Conservation (phyloP, 1,140 invertebrate genomes). For the Dendroctonus valens region DNA sequence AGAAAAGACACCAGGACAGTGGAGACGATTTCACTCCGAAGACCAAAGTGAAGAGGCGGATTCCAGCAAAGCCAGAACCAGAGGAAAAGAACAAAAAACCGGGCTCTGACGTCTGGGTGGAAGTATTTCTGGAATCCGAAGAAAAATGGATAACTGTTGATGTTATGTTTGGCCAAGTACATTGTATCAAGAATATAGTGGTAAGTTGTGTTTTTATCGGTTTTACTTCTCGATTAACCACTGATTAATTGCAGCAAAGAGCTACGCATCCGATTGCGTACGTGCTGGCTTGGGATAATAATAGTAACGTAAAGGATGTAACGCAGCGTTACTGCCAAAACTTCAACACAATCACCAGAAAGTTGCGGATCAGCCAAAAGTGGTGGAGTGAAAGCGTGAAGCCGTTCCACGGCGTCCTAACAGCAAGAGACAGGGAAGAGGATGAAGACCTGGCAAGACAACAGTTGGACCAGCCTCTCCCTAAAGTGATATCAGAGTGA, state of each 20-base stretch:
- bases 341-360: slow-evolving; percentile 79
- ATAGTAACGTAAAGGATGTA: slow-evolving; percentile 83
- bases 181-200: slow-evolving; percentile 70
- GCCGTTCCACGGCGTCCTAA: slow-evolving; percentile 62
- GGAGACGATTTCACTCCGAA: slow-evolving; percentile 54
- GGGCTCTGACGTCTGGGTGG: slow-evolving; percentile 76
- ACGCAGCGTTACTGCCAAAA: slow-evolving; percentile 80
- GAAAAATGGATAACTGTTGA: slow-evolving; percentile 81
- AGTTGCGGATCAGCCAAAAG: slow-evolving; percentile 67
- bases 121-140: slow-evolving; percentile 81
- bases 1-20: slow-evolving; percentile 50
- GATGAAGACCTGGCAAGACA: slow-evolving; percentile 73
- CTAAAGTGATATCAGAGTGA: slow-evolving; percentile 73
- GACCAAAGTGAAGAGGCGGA: slow-evolving; percentile 42
- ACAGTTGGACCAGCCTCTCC: slow-evolving; percentile 75
- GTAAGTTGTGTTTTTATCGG: slow-evolving; percentile 56
- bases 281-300: slow-evolving; percentile 79
- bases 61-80: slow-evolving; percentile 25
- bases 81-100: slow-evolving; percentile 48
- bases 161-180: slow-evolving; percentile 66
- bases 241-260: slow-evolving; percentile 56
- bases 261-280: slow-evolving; percentile 76
- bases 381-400: slow-evolving; percentile 76
- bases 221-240: slow-evolving; percentile 5
- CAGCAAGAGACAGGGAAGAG: slow-evolving; percentile 69